These are phyloP conservation scores for Hypsibius dujardini DNA, from an alignment of 1,140 invertebrate genomes.

Conservation along the genomic window DNA sequence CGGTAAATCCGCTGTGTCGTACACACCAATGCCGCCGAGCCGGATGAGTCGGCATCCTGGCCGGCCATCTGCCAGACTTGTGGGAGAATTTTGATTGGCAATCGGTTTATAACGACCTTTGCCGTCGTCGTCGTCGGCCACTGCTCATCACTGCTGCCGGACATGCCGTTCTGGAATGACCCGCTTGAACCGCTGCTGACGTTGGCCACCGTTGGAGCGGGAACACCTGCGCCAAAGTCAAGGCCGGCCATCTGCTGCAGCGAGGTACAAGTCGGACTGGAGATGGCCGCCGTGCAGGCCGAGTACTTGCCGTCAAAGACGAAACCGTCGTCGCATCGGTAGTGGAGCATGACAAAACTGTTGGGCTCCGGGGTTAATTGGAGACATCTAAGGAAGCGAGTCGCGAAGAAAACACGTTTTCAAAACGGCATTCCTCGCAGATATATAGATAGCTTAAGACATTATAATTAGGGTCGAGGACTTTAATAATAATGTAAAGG, in stretches of 20 bases:
- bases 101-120: neutral
- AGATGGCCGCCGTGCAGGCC: neutral
- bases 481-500: too few species aligned
- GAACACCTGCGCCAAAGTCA: neutral
- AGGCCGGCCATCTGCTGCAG: neutral
- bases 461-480: too few species aligned
- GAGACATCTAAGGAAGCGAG: neutral
- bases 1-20: conserved; percentile 10
- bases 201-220: neutral
- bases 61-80: conserved; percentile 5
- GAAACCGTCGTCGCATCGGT: conserved; percentile 2
- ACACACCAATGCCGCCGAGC: neutral
- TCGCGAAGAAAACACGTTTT: too few species aligned
- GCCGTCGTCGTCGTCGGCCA: neutral
- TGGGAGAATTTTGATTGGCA: neutral
- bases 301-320: neutral
- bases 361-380: conserved; percentile 13
- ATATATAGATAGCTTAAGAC: too few species aligned
- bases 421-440: too few species aligned
- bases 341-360: conserved; percentile 17
- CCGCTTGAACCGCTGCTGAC: neutral
- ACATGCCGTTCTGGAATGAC: neutral
- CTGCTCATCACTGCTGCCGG: neutral
- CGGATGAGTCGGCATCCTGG: neutral
- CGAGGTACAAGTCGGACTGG: neutral